phyloP scores from a whole-genome alignment of 2,888 invertebrate species.

The Eulithis prunata region DNA sequence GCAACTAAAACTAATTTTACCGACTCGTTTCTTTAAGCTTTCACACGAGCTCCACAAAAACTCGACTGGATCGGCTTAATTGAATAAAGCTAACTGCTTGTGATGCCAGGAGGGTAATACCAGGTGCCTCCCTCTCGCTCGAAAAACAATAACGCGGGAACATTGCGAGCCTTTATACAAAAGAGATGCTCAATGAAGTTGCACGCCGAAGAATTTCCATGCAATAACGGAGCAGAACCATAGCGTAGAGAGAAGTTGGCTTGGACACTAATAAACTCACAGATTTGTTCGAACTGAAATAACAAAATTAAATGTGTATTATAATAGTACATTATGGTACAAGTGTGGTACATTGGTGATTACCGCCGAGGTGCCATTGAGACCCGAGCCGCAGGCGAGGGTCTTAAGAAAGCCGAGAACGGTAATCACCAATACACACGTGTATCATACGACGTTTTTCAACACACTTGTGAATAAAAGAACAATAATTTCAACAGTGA shows the following conservation, averaged over 20 bases:
- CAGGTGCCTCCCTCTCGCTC: constrained; percentile 68
- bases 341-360: no score
- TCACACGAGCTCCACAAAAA: constrained; percentile 49
- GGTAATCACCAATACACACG: no score
- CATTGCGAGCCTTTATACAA: constrained; percentile 79
- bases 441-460: no score
- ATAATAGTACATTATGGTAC: no score
- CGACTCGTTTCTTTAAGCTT: constrained; percentile 31
- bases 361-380: no score
- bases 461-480: no score
- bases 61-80: constrained; percentile 61
- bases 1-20: constrained; percentile 10
- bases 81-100: constrained; percentile 74
- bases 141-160: constrained; percentile 81
- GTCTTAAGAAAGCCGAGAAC: no score
- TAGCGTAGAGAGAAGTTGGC: constrained; percentile 20
- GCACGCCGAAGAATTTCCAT: constrained; percentile 82
- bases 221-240: constrained; percentile 72
- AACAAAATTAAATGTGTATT: no score
- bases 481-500: no score
- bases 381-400: no score
- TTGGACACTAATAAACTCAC: constrained; percentile 4
- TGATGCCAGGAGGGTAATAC: constrained; percentile 74
- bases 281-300: no score
- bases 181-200: constrained; percentile 81